Conservation (phyloP, 2,113 vertebrate genomes). For the Bettongia penicillata region DNA sequence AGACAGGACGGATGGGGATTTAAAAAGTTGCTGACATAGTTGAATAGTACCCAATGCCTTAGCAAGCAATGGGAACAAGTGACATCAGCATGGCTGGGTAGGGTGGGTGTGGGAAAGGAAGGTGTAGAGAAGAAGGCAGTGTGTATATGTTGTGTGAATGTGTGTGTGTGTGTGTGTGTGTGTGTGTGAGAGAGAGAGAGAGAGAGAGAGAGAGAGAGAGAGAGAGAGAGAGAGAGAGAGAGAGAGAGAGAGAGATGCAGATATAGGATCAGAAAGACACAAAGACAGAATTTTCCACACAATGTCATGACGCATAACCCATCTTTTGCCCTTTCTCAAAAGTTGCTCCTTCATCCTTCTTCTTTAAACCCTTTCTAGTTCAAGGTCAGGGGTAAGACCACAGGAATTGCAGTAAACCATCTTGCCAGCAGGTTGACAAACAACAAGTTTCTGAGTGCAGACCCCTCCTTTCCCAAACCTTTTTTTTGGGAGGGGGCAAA, state of each 20-base stretch:
- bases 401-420: not conserved
- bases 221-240: not conserved
- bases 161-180: not conserved
- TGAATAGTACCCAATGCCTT: slow-evolving; percentile 60
- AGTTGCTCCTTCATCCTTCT: not conserved
- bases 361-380: not conserved
- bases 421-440: not conserved
- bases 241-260: not conserved
- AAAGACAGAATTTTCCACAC: not conserved
- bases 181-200: not conserved
- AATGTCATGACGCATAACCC: not conserved
- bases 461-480: not conserved
- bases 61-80: slow-evolving; percentile 47
- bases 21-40: slow-evolving; percentile 54
- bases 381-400: not conserved
- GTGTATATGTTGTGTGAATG: no score
- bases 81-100: not conserved
- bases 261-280: not conserved
- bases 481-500: not conserved
- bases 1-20: slow-evolving; percentile 55
- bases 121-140: no score
- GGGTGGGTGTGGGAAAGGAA: not conserved
- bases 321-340: not conserved
- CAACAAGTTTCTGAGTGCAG: not conserved
- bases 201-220: not conserved